Conservation (phyloP, 2,888 invertebrate species). For the Lobophora halterata region DNA sequence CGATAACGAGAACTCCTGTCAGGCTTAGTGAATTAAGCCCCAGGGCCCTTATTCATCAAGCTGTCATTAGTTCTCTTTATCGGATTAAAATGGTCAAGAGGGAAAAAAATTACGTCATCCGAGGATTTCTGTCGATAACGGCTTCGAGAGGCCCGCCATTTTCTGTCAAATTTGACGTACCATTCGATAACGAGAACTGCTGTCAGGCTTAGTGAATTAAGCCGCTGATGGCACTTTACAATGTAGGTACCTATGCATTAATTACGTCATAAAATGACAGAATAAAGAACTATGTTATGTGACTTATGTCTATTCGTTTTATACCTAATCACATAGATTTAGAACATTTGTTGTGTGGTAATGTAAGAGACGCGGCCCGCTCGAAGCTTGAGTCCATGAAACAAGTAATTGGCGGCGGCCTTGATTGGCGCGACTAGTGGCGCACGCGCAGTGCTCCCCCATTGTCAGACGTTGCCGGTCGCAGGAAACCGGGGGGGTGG, state of each 20-base stretch:
- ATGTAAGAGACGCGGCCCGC: conserved; percentile 68
- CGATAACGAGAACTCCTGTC: too few species aligned
- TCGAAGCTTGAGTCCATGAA: conserved; percentile 83
- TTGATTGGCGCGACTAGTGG: conserved; percentile 82
- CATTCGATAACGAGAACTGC: too few species aligned
- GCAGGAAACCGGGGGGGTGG: conserved; percentile 90
- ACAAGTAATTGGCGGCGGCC: conserved; percentile 85
- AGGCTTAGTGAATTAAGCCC: too few species aligned
- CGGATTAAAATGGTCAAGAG: too few species aligned
- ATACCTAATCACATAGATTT: conserved; percentile 79
- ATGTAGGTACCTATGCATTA: conserved; percentile 70
- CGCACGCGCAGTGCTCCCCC: conserved; percentile 83
- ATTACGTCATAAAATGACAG: conserved; percentile 76
- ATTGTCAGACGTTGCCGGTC: conserved; percentile 89
- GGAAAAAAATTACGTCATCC: too few species aligned
- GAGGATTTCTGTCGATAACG: too few species aligned
- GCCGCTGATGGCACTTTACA: conserved; percentile 72
- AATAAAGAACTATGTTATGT: conserved; percentile 74
- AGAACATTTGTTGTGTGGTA: conserved; percentile 80
- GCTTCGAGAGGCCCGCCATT: too few species aligned
- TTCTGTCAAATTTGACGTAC: too few species aligned
- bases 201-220: too few species aligned
- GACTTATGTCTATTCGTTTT: conserved; percentile 71
- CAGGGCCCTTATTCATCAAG: too few species aligned
- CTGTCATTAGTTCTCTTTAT: too few species aligned